Base-by-base conservation (phyloP, 2,113 vertebrate species). In the Nothobranchius kuhntae region DNA sequence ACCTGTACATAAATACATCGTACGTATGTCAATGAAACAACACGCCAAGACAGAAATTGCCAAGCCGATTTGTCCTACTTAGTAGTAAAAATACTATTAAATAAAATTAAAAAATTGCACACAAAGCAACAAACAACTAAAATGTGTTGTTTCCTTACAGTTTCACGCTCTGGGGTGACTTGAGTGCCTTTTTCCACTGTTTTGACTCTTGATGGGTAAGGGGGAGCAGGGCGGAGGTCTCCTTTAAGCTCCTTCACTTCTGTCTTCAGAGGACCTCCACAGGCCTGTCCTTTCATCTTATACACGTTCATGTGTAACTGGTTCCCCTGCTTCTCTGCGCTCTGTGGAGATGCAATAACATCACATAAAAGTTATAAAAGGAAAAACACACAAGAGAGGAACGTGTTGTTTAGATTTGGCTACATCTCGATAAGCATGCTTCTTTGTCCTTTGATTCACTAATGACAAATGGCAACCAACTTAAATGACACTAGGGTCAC, bases 271-370 rank as follows among this genome's bases (percentile, higher is more conserved):
- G 88, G 84, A 0, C 78, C 45, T 9, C 83, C 90, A 35, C 77
- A 91, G 55, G 48, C 65, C 77, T 83, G 89, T 0, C 81, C 76
- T 14, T 83, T 89, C 83, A 92, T 91, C 77, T 95, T 95, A 57
- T 97, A 95, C 40, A 95, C 95, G 60, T 96, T 96, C 94, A 99
- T 95, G 86, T 95, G 95, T 21, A 98, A 91, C 44, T 93, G 93
- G 89, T 95, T 95, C 68, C 95, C 95, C 86, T 97, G 96, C 77
- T 96, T 96, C 70, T 93, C 85, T 30, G 95, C 95, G 89, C 95
- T 96, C 96, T 98, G 89, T 4, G 1, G 9, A 2, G 10, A 13
- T 44, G 7, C 72, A 66, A 0, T 35, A 12, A 14, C 11, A 44
- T 6, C 0, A 38, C 9, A 61, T 45, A 64, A 67, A 80, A 0